These are phyloP conservation scores for Deilephila porcellus DNA, from an alignment of 2,888 invertebrate species.

Conservation along the genomic window DNA sequence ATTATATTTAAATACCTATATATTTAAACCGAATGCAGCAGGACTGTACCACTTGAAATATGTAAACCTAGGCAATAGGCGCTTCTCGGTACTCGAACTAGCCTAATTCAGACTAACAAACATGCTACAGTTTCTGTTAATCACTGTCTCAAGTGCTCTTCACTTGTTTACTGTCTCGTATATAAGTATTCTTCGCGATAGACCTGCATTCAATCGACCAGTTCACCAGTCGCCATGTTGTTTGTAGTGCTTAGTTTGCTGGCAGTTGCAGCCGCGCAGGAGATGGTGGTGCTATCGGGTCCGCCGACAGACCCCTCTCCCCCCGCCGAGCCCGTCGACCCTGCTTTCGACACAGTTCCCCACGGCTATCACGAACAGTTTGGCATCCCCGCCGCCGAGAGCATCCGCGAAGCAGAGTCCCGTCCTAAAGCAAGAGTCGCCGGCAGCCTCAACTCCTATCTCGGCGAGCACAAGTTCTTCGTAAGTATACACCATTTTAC, in stretches of 20 bases:
- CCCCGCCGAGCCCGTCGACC: not conserved
- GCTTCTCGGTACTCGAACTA: too few relatives aligned
- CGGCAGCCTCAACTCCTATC: not conserved
- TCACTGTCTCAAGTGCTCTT: conserved; percentile 4
- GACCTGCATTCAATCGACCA: not conserved
- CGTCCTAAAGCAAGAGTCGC: not conserved
- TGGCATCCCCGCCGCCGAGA: not conserved
- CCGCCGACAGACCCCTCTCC: not conserved
- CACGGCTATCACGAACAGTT: not conserved
- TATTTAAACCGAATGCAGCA: too few relatives aligned
- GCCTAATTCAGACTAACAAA: too few relatives aligned
- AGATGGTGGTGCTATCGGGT: conserved; percentile 1
- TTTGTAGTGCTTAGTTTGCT: not conserved
- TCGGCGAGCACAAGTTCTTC: conserved; percentile 20
- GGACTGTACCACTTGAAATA: too few relatives aligned
- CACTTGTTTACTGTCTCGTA: not conserved
- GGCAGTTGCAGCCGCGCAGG: not conserved
- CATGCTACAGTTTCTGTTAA: not conserved
- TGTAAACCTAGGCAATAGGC: too few relatives aligned
- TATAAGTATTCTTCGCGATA: not conserved
- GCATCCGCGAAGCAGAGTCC: not conserved
- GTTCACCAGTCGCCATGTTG: not conserved
- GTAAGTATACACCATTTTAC: not conserved
- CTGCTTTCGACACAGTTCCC: not conserved
- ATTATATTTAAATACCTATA: too few relatives aligned